Base-by-base conservation (phyloP, 2,888 invertebrate genomes). In the Drosophila neotestacea region DNA sequence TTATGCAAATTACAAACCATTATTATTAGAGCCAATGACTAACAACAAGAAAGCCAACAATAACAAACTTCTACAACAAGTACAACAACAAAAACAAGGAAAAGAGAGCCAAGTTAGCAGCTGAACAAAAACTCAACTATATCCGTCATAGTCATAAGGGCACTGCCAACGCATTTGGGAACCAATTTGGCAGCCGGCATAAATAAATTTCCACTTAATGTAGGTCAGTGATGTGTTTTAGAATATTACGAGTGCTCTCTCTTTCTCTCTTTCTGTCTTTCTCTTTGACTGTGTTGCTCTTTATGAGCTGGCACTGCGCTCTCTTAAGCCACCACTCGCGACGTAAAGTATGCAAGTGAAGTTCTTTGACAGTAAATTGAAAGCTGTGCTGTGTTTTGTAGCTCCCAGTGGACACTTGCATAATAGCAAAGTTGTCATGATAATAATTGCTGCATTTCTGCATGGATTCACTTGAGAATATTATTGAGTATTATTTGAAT, bases 161-260 rank as follows among this genome's bases (percentile, higher is more conserved):
- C 50, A 66, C 71, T 73, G 65, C 68, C 73, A 81, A 64, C 71
- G 69, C 76, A 72, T 73, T 73, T 79, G 80, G 76, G 72, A 81
- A 83, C 83, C 79, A 89, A 89, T 86, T 85, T 89, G 89, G 87
- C 88, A 85, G 83, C 81, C 89, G 83, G 89, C 86, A 79, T 88
- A 89, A 89, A 88, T 86, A 88, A 77, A 83, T 89, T 89, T 88
- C 67, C 65, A 70, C 73, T 88, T 90, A 79, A 89, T 88, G 89
- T 88, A 88, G 88, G 88, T 88, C 88, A 88, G 88, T 85, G 73
- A 73, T 88, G 79, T 72, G 76, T 48, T 61, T 74, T 67, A 51
- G 63, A 73, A 50, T 39, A 50, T 39, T 55, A 11, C 34, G 44
- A 44, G 42, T 50, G 13, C n/a, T 28, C 44, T 4, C 38, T 42